Evolutionary conservation across 2,888 invertebrate species (phyloP).

Genomic region (Amiota mariae): DNA sequence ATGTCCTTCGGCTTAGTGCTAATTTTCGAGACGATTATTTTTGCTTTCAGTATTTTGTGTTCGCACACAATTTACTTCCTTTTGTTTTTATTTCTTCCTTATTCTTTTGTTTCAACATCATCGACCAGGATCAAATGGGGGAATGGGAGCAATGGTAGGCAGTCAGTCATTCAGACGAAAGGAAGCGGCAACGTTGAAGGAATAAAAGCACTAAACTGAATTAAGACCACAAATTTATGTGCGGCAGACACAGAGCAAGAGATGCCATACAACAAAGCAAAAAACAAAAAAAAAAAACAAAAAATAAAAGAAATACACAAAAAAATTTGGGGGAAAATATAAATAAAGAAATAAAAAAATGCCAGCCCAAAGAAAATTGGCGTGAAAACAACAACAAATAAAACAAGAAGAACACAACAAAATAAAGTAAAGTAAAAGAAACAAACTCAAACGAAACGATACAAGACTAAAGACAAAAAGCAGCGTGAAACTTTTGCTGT

Average conservation of each 20-base stretch:
- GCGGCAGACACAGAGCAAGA: slow-evolving; percentile 30
- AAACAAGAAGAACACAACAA: not conserved
- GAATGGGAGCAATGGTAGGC: not conserved
- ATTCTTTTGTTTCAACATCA: slow-evolving; percentile 3
- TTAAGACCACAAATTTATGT: slow-evolving; percentile 57
- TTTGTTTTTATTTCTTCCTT: slow-evolving; percentile 36
- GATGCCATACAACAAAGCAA: slow-evolving; percentile 25
- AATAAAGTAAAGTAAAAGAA: not conserved
- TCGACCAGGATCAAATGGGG: no score
- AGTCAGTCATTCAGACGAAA: slow-evolving; percentile 7
- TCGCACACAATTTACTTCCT: slow-evolving; percentile 36
- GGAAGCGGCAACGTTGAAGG: slow-evolving; percentile 25
- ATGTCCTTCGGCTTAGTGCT: slow-evolving; percentile 29
- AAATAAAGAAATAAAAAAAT: slow-evolving; percentile 42
- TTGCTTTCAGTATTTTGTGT: slow-evolving; percentile 27
- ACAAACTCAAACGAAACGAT: not conserved
- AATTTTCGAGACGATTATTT: slow-evolving; percentile 30
- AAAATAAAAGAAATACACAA: slow-evolving; percentile 6
- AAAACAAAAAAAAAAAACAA: slow-evolving; percentile 15
- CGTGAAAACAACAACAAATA: slow-evolving; percentile 20
- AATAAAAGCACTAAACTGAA: slow-evolving; percentile 52
- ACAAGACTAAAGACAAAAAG: slow-evolving; percentile 14
- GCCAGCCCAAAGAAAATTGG: slow-evolving; percentile 42
- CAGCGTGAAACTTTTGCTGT: slow-evolving; percentile 28
- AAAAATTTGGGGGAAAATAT: slow-evolving; percentile 4